Conservation (phyloP, 2,888 invertebrate genomes). For the Plebejus argus region DNA sequence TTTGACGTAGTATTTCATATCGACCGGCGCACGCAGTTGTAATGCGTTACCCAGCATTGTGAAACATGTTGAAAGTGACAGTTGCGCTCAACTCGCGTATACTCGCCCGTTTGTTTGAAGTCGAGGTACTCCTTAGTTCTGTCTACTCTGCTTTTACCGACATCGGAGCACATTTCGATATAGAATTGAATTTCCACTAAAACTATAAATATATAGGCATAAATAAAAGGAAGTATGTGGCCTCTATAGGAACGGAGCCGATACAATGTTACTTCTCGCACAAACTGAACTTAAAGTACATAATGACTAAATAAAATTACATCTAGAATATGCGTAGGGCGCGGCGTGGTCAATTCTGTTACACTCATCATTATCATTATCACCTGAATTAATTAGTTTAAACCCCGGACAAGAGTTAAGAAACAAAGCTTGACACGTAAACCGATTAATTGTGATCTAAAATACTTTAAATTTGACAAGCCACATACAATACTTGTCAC, state of each 20-base stretch:
- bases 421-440: not conserved
- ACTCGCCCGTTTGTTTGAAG: too few relatives aligned
- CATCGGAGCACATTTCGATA: conserved; percentile 57
- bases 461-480: too few relatives aligned
- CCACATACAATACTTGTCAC: too few relatives aligned
- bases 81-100: too few relatives aligned
- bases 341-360: not conserved
- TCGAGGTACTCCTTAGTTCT: too few relatives aligned
- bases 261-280: conserved; percentile 61
- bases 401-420: not conserved
- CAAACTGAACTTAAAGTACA: conserved; percentile 72
- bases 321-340: conserved; percentile 63
- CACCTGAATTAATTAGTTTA: too few relatives aligned
- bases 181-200: conserved; percentile 59
- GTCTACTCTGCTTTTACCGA: conserved; percentile 39
- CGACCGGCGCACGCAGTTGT: too few relatives aligned
- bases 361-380: not conserved
- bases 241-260: conserved; percentile 75
- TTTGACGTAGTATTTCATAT: too few relatives aligned
- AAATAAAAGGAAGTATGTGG: conserved; percentile 69
- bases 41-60: too few relatives aligned
- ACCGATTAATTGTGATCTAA: not conserved
- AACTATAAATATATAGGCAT: conserved; percentile 66
- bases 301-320: conserved; percentile 77
- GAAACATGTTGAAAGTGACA: too few relatives aligned